These are phyloP conservation scores for Melolontha melolontha DNA, from an alignment of 2,888 invertebrate genomes.

Conservation along the genomic window DNA sequence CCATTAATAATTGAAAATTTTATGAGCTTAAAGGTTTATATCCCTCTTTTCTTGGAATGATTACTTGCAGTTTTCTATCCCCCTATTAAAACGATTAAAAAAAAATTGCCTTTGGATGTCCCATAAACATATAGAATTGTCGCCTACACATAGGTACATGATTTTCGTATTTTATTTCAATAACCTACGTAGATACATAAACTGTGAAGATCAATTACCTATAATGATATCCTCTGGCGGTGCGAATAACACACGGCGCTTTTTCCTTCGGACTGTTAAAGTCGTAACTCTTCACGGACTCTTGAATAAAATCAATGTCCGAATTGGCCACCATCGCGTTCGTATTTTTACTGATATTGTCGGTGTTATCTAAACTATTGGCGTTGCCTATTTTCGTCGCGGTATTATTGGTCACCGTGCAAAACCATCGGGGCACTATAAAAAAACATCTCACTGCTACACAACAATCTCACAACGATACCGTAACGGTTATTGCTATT, in stretches of 20 bases:
- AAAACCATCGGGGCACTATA: constrained; percentile 25
- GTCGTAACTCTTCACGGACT: background rate
- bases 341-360: background rate
- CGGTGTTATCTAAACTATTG: background rate
- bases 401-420: background rate
- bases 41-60: no score
- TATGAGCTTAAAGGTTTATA: no score
- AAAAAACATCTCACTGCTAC: constrained; percentile 6
- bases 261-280: background rate
- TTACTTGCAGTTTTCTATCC: no score
- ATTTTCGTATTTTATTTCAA: no score
- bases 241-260: background rate
- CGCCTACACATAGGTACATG: no score
- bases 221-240: constrained; percentile 6
- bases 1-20: no score
- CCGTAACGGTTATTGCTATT: no score
- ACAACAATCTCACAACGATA: background rate
- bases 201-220: background rate
- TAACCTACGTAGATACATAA: no score
- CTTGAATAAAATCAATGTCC: constrained; percentile 17
- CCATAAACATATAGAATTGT: no score
- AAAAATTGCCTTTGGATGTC: no score
- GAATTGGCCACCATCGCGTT: constrained; percentile 11
- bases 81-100: no score
- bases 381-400: constrained; percentile 5